These are phyloP conservation scores for Podargus strigoides DNA, from an alignment of 2,797 vertebrate genomes.

Conservation along the genomic window DNA sequence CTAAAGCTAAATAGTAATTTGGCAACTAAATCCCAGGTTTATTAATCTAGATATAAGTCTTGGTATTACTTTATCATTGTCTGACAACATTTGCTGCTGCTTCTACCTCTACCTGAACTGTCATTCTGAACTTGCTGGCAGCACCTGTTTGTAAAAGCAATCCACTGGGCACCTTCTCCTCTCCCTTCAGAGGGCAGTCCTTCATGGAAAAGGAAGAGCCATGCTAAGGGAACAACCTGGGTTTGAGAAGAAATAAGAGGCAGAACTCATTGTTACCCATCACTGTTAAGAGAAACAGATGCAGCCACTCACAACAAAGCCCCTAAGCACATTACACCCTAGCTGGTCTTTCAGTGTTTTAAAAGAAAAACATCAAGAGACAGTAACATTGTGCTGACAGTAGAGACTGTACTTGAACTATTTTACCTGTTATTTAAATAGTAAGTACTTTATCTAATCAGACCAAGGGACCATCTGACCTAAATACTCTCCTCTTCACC, in stretches of 20 bases:
- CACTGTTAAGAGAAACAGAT: neutral
- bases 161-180: neutral
- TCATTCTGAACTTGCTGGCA: neutral
- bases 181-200: neutral
- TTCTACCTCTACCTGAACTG: neutral
- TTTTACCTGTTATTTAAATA: neutral
- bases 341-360: neutral
- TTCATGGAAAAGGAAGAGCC: neutral
- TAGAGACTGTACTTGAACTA: neutral
- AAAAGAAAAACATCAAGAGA: neutral
- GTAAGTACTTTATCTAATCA: neutral
- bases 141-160: neutral
- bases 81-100: neutral
- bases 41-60: neutral
- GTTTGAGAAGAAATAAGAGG: neutral
- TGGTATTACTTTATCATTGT: neutral
- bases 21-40: neutral
- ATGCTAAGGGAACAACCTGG: neutral
- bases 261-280: neutral
- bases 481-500: neutral
- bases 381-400: neutral
- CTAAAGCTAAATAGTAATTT: neutral
- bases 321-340: neutral
- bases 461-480: neutral
- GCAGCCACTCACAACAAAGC: neutral